phyloP scores from a whole-genome alignment of 2,888 invertebrate genomes.

The Pseudococcus viburni region DNA sequence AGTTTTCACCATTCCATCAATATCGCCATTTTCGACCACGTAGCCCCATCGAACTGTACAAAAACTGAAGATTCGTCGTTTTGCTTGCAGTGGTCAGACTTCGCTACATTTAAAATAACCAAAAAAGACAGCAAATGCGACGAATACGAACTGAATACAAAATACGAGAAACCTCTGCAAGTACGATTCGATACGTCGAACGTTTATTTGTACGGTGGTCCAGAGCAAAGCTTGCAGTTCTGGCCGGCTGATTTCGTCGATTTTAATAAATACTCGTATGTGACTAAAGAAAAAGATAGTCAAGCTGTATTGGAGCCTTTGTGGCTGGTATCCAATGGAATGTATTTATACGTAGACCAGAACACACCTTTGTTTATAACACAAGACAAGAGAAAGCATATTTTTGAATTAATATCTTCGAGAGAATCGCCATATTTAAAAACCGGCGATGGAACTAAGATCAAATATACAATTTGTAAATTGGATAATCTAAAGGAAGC shows the following conservation, averaged over 20 bases:
- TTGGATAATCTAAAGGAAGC: slow-evolving; percentile 76
- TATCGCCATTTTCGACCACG: background rate
- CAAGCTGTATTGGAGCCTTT: slow-evolving; percentile 78
- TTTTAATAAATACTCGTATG: slow-evolving; percentile 75
- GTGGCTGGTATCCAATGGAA: slow-evolving; percentile 82
- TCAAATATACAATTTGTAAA: slow-evolving; percentile 78
- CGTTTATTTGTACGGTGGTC: slow-evolving; percentile 80
- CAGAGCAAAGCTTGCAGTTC: slow-evolving; percentile 76
- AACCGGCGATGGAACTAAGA: slow-evolving; percentile 67
- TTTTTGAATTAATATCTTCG: slow-evolving; percentile 71
- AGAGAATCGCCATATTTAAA: slow-evolving; percentile 70
- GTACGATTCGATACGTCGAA: slow-evolving; percentile 69
- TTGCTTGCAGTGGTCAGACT: slow-evolving; percentile 14
- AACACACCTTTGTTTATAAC: slow-evolving; percentile 79
- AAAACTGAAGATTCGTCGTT: background rate
- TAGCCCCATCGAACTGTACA: background rate
- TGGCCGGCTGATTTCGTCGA: slow-evolving; percentile 78
- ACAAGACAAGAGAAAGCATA: slow-evolving; percentile 68
- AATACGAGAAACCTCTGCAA: slow-evolving; percentile 58
- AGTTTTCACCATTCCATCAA: slow-evolving; percentile 4
- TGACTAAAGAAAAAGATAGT: slow-evolving; percentile 76
- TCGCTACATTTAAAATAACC: background rate
- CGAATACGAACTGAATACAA: background rate
- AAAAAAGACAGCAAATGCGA: slow-evolving; percentile 56
- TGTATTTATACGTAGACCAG: slow-evolving; percentile 78